Conservation (phyloP, 2,888 invertebrate species). For the Saturnia pavonia region DNA sequence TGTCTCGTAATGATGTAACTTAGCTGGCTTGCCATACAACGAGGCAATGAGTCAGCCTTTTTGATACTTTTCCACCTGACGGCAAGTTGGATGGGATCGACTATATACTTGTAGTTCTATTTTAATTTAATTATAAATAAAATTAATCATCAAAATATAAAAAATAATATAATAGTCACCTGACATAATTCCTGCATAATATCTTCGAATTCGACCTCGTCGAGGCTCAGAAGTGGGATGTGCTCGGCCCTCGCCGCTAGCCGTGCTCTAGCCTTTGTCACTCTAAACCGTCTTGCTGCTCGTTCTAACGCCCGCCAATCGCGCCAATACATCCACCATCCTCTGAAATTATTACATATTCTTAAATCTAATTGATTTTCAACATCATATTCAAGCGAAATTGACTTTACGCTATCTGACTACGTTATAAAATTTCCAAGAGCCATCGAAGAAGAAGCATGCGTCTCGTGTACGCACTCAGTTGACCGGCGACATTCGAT, state of each 20-base stretch:
- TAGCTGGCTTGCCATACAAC: no score
- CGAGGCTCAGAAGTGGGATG: slow-evolving; percentile 74
- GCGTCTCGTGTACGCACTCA: no score
- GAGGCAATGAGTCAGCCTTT: no score
- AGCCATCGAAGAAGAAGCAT: no score
- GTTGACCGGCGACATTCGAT: no score
- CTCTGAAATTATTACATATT: slow-evolving; percentile 41
- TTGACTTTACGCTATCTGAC: not conserved
- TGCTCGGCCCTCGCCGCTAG: slow-evolving; percentile 76
- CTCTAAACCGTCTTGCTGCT: slow-evolving; percentile 72
- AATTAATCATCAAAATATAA: no score
- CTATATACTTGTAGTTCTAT: no score
- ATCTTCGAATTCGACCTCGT: slow-evolving; percentile 80
- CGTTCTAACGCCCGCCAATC: slow-evolving; percentile 75
- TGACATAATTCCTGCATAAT: slow-evolving; percentile 81
- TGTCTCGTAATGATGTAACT: no score
- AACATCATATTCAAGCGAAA: not conserved
- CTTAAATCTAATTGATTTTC: not conserved
- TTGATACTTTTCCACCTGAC: no score
- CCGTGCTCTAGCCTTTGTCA: slow-evolving; percentile 73
- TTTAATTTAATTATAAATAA: no score
- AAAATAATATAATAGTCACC: slow-evolving; percentile 44
- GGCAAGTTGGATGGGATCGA: no score
- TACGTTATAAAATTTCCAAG: no score
- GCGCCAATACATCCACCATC: slow-evolving; percentile 80